A percentile compares a stretch with the other conserved stretches of the same genome.
These are phyloP conservation scores for Eupithecia dodoneata DNA, from an alignment of 2,888 invertebrate species.

Conservation along the genomic window DNA sequence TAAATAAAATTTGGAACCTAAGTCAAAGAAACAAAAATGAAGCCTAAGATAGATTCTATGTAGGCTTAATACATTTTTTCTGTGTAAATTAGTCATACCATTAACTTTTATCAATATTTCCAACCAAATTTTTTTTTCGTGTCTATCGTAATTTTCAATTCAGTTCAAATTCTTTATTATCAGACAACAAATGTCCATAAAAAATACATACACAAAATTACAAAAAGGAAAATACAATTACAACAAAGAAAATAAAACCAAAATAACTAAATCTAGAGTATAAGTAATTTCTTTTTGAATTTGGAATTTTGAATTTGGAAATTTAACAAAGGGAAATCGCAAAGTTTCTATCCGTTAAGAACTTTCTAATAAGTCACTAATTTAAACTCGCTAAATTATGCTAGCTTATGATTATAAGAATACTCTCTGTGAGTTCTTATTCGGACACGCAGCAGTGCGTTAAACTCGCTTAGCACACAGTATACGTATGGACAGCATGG, in stretches of 20 bases:
- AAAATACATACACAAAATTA: no score
- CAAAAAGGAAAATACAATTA: no score
- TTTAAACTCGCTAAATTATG: background rate
- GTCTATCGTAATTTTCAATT: background rate
- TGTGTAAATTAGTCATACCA: background rate
- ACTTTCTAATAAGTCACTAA: background rate
- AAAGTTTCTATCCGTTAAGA: no score
- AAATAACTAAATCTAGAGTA: no score
- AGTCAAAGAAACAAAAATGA: background rate
- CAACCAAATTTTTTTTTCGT: background rate
- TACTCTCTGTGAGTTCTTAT: background rate
- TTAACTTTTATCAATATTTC: background rate
- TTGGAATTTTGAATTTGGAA: background rate
- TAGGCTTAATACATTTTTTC: background rate
- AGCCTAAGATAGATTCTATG: background rate
- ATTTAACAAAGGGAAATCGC: background rate
- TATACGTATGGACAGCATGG: no score
- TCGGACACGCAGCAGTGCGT: conserved; percentile 26
- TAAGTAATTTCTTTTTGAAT: no score
- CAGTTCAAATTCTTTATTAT: no score
- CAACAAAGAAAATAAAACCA: no score
- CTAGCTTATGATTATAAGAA: background rate
- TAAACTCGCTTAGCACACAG: background rate
- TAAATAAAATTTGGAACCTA: background rate
- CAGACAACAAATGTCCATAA: no score